phyloP scores from a whole-genome alignment of 1,140 invertebrate species.

The Zaprionus inermis region DNA sequence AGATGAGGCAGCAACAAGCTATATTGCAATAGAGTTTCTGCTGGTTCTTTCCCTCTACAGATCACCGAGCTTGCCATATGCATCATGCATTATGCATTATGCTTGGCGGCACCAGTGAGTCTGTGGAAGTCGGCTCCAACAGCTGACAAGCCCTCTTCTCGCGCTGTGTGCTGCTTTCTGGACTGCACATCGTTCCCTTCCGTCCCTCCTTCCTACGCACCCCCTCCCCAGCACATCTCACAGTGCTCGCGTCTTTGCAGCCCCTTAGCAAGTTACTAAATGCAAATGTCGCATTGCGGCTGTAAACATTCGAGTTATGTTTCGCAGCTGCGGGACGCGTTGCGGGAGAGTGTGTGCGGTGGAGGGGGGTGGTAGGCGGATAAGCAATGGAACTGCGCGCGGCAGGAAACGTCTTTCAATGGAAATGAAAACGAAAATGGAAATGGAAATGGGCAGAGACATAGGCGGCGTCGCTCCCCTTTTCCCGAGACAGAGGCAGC shows the following conservation, averaged over 20 bases:
- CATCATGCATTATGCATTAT: not conserved
- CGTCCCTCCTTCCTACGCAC: not conserved
- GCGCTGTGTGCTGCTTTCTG: not conserved
- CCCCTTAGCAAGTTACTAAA: conserved; percentile 23
- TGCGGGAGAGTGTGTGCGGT: not conserved
- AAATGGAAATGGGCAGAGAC: conserved; percentile 62
- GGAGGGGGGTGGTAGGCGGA: not conserved
- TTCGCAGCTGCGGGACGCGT: not conserved
- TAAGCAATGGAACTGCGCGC: conserved; percentile 15
- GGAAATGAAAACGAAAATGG: conserved; percentile 77
- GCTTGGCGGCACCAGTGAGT: conserved; percentile 22
- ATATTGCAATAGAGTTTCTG: no score
- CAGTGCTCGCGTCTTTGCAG: not conserved
- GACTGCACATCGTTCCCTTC: not conserved
- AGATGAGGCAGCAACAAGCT: no score
- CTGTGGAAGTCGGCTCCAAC: conserved; percentile 7
- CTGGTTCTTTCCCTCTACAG: not conserved
- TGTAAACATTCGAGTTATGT: conserved; percentile 6
- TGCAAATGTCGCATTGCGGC: conserved; percentile 30
- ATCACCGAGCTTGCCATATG: not conserved
- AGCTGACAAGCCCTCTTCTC: conserved; percentile 8
- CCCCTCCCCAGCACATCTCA: not conserved
- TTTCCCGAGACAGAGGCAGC: not conserved
- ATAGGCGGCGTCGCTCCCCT: conserved; percentile 18
- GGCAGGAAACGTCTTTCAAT: conserved; percentile 78